phyloP scores from a whole-genome alignment of 2,888 invertebrate genomes.

The Drosophila mayaguana region DNA sequence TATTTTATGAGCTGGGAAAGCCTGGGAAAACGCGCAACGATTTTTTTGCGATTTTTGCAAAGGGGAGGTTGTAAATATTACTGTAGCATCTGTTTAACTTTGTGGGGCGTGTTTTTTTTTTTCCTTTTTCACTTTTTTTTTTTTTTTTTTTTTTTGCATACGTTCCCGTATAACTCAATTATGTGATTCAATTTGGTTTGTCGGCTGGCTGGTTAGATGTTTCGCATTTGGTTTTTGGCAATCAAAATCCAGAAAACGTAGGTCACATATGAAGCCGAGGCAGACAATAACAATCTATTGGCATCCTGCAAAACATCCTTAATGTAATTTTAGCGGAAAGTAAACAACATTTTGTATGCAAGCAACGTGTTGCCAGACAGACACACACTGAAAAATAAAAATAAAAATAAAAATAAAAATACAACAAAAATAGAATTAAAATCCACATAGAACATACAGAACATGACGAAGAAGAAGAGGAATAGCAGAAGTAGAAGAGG shows the following conservation, averaged over 20 bases:
- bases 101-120: slow-evolving; percentile 43
- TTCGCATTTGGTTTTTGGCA: slow-evolving; percentile 43
- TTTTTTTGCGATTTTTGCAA: neutral
- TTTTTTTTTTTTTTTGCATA: slow-evolving; percentile 58
- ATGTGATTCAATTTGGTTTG: slow-evolving; percentile 59
- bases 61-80: slow-evolving; percentile 15
- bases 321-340: slow-evolving; percentile 82
- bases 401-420: slow-evolving; percentile 13
- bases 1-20: slow-evolving; percentile 40
- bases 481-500: neutral
- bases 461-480: neutral
- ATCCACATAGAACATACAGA: slow-evolving; percentile 8
- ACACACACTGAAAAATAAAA: slow-evolving; percentile 26
- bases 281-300: slow-evolving; percentile 73
- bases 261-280: slow-evolving; percentile 41
- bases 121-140: neutral
- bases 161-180: slow-evolving; percentile 66
- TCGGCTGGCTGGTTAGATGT: slow-evolving; percentile 27
- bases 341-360: slow-evolving; percentile 80
- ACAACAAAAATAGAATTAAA: slow-evolving; percentile 11
- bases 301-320: slow-evolving; percentile 80
- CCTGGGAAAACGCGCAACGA: slow-evolving; percentile 16
- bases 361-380: slow-evolving; percentile 58
- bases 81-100: slow-evolving; percentile 45
- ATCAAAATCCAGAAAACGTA: slow-evolving; percentile 45